Base-by-base conservation (phyloP, 2,113 vertebrate genomes). In the Pelobates fuscus region DNA sequence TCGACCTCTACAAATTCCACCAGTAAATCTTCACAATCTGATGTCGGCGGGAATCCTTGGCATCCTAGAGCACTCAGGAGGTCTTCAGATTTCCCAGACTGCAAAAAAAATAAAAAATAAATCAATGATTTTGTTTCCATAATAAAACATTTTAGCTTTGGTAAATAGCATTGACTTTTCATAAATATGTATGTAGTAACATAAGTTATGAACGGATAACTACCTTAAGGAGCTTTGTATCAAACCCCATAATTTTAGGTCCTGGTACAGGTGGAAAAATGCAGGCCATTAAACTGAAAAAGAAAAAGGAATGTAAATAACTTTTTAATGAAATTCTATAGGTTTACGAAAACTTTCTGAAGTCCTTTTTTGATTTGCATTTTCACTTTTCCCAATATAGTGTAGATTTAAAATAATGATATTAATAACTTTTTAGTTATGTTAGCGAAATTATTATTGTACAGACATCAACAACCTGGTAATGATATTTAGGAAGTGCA, bases 181-280 rank as follows among this genome's bases (percentile, higher is more conserved):
- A 52, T 52, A 20, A 20, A 20, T 20, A n/a, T 52, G 49, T 52
- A 20, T 52, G 49, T 20, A 52, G 17, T n/a, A n/a, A n/a, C n/a
- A n/a, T n/a, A n/a, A n/a, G n/a, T n/a, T n/a, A n/a, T n/a, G n/a
- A n/a, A n/a, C n/a, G n/a, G n/a, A n/a, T n/a, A n/a, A 82, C 88
- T 88, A 96, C 97, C 93, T 98, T 94, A 8, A 98, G 85, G 23
- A 96, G 88, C 70, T 94, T 90, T 27, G 91, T 83, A 84, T 98
- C 96, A 85, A 98, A 93, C 84, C 97, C 97, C 89, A 92, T 96
- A 82, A 98, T 98, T 86, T 96, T 98, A 1, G 97, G 97, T 76
- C 95, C 95, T 0, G 95, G 97, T 79, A 98, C 91, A 12, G 97
- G 96, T 6, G 96, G 97, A 55, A 98, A 84, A 70, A 98, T 86